Evolutionary conservation across 2,888 invertebrate species (phyloP).

Genomic region (Hymenopus coronatus): DNA sequence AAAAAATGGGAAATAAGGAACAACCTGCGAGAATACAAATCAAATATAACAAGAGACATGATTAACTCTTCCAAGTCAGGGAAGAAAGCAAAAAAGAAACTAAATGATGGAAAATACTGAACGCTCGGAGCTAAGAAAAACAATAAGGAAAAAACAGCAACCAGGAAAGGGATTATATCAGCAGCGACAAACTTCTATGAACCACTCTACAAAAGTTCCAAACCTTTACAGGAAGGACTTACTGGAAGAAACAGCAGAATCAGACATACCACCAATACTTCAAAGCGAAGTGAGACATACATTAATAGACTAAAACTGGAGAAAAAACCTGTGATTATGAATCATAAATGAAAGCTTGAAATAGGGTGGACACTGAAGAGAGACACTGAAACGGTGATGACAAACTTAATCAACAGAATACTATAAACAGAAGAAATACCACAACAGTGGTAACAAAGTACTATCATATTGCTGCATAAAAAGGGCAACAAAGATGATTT

Average conservation of each 20-base stretch:
- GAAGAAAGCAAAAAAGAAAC: no score
- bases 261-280: not conserved
- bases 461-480: not conserved
- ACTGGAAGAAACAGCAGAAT: not conserved
- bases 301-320: no score
- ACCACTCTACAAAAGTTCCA: not conserved
- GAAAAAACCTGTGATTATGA: no score
- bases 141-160: not conserved
- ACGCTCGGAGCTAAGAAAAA: not conserved
- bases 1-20: no score
- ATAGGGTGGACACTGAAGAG: not conserved
- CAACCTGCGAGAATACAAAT: no score
- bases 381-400: not conserved
- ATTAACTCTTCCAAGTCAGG: no score
- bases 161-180: not conserved
- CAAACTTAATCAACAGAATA: no score
- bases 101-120: no score
- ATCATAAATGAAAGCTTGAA: not conserved
- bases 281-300: no score
- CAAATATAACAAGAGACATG: no score
- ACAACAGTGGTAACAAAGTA: not conserved
- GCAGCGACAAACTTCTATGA: not conserved
- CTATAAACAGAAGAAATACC: not conserved
- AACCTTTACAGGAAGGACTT: not conserved
- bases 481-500: not conserved